Evolutionary conservation across 2,797 vertebrate genomes (phyloP), one percentile per base, ranked within the genome.

Genomic region (Halcyon smyrnensis): DNA sequence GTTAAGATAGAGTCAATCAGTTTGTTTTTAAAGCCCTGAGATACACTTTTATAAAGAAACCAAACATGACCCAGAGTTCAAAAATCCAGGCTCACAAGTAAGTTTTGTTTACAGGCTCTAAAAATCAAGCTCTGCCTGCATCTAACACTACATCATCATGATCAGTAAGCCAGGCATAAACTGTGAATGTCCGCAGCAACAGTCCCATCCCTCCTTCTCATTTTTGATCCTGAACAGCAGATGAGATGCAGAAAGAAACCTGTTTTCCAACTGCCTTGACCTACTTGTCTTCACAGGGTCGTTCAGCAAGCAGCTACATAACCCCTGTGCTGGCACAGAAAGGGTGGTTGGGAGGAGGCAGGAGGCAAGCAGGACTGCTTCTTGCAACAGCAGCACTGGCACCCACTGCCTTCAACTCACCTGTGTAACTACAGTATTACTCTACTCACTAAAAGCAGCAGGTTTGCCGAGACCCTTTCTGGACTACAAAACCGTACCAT

Each of bases 11-110:
- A 91, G 54, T 45, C 12, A 74, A 84, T n/a, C 45, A 32, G 32
- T 68, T 75, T 85, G 69, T 34, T 94, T 93, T 62, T 51, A 81
- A 89, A 89, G 45, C 60, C 15, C 60, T 71, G 41, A 84, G 19
- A 91, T n/a, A 63, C 3, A 25, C 18, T 74, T 90, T 34, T 30
- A 45, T 63, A 53, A 65, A 78, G 41, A 82, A 90, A 69, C 12
- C 13, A 2, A 13, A 9, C 6, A 53, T 0, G 5, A 79, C 24
- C 23, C n/a, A 46, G 62, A 50, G 37, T 50, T 83, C 0, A 1
- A 83, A 90, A 71, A 74, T 34, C 20, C 39, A 57, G 36, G 68
- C 15, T 87, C 32, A 43, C 7, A 76, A 64, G 11, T 6, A 5
- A 62, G 6, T 54, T 87, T 86, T 83, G 2, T n/a, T 41, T 50